These are phyloP conservation scores for Andricus curvator DNA, from an alignment of 2,888 invertebrate species.

Conservation along the genomic window DNA sequence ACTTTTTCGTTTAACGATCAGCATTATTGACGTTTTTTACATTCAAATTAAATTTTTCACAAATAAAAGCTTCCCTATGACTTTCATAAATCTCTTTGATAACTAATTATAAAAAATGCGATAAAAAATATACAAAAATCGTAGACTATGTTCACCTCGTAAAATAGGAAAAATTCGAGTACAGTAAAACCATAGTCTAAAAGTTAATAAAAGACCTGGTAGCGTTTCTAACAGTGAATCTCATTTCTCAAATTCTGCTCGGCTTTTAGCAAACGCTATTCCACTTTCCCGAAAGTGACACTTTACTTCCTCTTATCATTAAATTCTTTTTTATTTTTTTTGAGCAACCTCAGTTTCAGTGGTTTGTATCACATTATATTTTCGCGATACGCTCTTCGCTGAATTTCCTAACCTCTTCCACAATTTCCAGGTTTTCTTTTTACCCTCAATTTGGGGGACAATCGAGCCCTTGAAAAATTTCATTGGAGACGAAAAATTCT, in stretches of 20 bases:
- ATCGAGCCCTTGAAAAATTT: constrained; percentile 24
- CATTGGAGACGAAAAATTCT: neutral
- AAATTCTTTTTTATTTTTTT: neutral
- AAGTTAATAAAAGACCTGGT: neutral
- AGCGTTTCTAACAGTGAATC: neutral
- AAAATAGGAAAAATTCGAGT: neutral
- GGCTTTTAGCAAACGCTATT: neutral
- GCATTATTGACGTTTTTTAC: neutral
- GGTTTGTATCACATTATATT: constrained; percentile 27
- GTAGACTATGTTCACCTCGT: neutral
- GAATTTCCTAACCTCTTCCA: constrained; percentile 55
- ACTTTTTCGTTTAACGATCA: neutral
- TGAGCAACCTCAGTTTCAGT: neutral
- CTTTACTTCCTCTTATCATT: neutral
- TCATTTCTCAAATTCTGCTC: neutral
- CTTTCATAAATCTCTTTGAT: neutral
- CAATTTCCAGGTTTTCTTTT: constrained; percentile 60
- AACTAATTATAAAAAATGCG: neutral
- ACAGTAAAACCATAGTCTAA: constrained; percentile 19
- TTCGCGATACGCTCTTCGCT: constrained; percentile 21
- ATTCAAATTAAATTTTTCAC: neutral
- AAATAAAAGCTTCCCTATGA: neutral
- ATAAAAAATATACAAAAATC: no score
- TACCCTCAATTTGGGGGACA: neutral
- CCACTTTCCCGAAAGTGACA: neutral